Conservation (phyloP, 2,113 vertebrate species). For the Trogon melanurus region DNA sequence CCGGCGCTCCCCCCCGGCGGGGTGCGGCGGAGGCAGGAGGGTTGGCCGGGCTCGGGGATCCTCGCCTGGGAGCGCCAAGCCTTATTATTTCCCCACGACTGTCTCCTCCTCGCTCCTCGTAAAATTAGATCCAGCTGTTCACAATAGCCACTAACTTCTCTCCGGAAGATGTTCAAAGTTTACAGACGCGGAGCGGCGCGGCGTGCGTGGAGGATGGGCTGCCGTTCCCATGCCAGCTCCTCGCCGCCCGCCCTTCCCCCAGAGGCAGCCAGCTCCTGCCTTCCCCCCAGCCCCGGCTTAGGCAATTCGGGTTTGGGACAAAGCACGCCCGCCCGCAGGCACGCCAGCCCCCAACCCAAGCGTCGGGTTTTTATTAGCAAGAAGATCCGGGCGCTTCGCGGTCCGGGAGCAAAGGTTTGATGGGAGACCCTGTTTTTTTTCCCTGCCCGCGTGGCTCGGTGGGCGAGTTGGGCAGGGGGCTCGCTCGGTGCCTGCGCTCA, state of each 20-base stretch:
- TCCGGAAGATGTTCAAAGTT: constrained; percentile 73
- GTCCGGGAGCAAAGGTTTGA: background rate
- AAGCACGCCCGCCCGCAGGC: background rate
- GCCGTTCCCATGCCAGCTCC: constrained; percentile 64
- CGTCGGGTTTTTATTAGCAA: background rate
- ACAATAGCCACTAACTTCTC: constrained; percentile 71
- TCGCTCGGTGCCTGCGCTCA: background rate
- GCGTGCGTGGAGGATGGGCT: constrained; percentile 71
- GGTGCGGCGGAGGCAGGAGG: constrained; percentile 11
- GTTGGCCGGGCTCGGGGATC: constrained; percentile 41
- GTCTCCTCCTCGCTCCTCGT: constrained; percentile 70
- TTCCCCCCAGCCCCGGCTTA: background rate
- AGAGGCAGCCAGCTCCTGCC: constrained; percentile 50
- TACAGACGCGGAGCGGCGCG: constrained; percentile 50
- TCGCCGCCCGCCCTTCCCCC: constrained; percentile 47
- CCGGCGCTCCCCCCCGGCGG: background rate
- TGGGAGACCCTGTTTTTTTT: background rate
- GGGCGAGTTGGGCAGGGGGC: background rate
- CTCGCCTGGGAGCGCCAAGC: constrained; percentile 45
- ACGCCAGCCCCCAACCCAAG: background rate
- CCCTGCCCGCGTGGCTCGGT: accelerated
- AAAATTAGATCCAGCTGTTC: constrained; percentile 77
- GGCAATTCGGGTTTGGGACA: constrained; percentile 21
- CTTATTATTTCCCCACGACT: constrained; percentile 67
- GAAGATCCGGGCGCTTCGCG: background rate